These are phyloP conservation scores for Panorpa germanica DNA, from an alignment of 2,888 invertebrate genomes.

Conservation along the genomic window DNA sequence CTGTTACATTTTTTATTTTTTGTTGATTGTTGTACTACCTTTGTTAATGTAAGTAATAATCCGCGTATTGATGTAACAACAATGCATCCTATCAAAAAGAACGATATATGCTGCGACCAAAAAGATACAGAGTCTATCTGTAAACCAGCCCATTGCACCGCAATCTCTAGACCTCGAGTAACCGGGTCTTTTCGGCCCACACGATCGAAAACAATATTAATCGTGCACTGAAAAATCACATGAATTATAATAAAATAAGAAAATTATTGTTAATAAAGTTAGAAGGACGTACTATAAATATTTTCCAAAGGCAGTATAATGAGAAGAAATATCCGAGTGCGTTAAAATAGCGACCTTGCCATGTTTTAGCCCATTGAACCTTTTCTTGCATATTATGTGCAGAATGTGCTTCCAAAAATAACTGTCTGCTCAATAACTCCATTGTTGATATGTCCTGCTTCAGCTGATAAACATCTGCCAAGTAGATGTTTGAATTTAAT, in stretches of 20 bases:
- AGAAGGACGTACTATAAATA: conserved; percentile 71
- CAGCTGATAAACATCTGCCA: conserved; percentile 57
- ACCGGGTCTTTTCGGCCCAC: conserved; percentile 98
- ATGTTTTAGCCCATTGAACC: conserved; percentile 86
- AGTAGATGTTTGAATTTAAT: conserved; percentile 6
- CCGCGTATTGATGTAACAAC: conserved; percentile 96
- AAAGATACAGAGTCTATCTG: conserved; percentile 94
- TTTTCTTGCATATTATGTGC: conserved; percentile 81
- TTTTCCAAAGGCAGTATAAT: conserved; percentile 96
- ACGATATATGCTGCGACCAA: conserved; percentile 98
- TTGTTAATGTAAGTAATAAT: conserved; percentile 85
- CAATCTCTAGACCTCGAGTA: conserved; percentile 88
- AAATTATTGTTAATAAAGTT: conserved; percentile 8
- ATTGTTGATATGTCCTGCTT: conserved; percentile 70
- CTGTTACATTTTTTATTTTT: conserved; percentile 6
- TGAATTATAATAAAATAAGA: conserved; percentile 9
- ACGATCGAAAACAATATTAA: conserved; percentile 97
- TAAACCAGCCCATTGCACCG: conserved; percentile 90
- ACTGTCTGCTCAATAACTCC: conserved; percentile 82
- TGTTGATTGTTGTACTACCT: conserved; percentile 20
- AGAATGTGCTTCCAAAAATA: conserved; percentile 93
- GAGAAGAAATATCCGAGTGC: conserved; percentile 97
- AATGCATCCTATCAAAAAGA: conserved; percentile 91
- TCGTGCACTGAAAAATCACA: conserved; percentile 56
- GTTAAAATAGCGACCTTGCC: conserved; percentile 97